phyloP scores from a whole-genome alignment of 2,797 vertebrate species.

The Lateolabrax maculatus region DNA sequence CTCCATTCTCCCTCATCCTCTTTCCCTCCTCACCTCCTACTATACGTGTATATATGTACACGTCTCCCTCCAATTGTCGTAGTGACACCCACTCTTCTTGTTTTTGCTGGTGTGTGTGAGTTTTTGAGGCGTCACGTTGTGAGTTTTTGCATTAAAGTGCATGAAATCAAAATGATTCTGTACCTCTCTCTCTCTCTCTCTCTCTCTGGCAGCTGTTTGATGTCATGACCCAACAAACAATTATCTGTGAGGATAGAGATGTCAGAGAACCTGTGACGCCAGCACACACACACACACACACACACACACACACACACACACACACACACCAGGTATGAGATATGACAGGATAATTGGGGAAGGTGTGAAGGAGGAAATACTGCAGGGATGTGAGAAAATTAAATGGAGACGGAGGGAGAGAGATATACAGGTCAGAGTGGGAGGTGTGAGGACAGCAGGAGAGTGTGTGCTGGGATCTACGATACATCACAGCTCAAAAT shows the following conservation, averaged over 20 bases:
- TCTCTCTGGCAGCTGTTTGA: conserved; percentile 40
- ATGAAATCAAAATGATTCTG: conserved; percentile 28
- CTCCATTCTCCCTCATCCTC: neutral
- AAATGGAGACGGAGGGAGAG: conserved; percentile 5
- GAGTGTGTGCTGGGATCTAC: neutral
- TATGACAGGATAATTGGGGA: conserved; percentile 56
- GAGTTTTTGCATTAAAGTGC: conserved; percentile 15
- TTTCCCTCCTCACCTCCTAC: neutral
- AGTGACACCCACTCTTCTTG: neutral
- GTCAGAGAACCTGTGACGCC: conserved; percentile 26
- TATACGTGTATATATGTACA: no score
- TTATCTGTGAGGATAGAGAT: conserved; percentile 56
- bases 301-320: conserved; percentile 36
- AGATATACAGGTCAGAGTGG: neutral
- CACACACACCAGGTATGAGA: conserved; percentile 25
- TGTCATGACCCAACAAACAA: conserved; percentile 60
- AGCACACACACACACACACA: neutral
- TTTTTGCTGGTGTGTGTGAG: neutral
- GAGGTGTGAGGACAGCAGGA: neutral
- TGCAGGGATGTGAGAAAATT: conserved; percentile 36
- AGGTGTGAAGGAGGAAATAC: conserved; percentile 29
- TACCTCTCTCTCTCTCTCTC: neutral
- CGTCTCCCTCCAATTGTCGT: no score
- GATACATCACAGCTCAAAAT: neutral
- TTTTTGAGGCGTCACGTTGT: neutral